These are phyloP conservation scores for Piezodorus guildinii DNA, from an alignment of 1,140 invertebrate genomes.

Conservation along the genomic window DNA sequence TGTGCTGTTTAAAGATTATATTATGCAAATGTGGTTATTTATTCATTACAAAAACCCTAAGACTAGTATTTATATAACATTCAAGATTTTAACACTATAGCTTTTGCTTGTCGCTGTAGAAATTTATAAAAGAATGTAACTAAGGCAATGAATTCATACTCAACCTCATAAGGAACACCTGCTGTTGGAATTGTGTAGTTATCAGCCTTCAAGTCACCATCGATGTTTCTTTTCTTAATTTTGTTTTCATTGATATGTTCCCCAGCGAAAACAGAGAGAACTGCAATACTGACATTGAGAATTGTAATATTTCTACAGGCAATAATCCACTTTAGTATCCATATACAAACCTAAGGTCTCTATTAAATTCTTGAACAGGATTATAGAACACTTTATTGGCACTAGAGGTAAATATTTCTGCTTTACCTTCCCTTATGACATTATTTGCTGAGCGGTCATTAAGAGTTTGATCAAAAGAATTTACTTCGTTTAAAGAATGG, in stretches of 20 bases:
- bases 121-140: too few species aligned
- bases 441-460: not conserved
- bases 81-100: too few species aligned
- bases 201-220: constrained; percentile 4
- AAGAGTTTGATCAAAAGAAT: not conserved
- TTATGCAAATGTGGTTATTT: too few species aligned
- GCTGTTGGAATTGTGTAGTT: not conserved
- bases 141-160: not conserved
- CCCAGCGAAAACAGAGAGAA: constrained; percentile 35
- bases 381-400: constrained; percentile 84
- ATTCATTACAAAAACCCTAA: too few species aligned
- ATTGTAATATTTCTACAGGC: too few species aligned
- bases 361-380: constrained; percentile 93
- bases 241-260: constrained; percentile 22
- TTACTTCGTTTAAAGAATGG: not conserved
- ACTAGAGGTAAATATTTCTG: constrained; percentile 49
- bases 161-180: too few species aligned
- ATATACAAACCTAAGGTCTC: constrained; percentile 66
- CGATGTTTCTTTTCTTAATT: constrained; percentile 1
- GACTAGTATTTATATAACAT: too few species aligned
- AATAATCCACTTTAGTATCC: too few species aligned
- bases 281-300: constrained; percentile 33
- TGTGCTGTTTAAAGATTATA: too few species aligned
- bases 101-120: too few species aligned
- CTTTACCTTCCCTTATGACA: constrained; percentile 56